A percentile compares a stretch with the other conserved stretches of the same genome.
These are phyloP conservation scores for Calephelis nemesis DNA, from an alignment of 1,140 invertebrate genomes.

Conservation along the genomic window DNA sequence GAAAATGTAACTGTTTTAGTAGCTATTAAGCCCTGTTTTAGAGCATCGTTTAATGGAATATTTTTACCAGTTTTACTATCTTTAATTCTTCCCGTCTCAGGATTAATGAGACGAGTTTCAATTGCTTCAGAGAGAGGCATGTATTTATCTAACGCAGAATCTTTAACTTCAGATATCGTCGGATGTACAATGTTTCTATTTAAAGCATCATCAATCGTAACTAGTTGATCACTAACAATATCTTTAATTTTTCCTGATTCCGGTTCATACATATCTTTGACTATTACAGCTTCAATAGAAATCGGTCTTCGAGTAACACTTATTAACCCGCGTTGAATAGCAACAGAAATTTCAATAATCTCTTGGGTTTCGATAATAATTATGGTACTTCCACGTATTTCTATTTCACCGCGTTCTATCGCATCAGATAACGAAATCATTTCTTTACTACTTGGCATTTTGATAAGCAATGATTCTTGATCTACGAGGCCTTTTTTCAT, in stretches of 20 bases:
- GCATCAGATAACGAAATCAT: slow-evolving; percentile 86
- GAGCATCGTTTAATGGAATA: slow-evolving; percentile 85
- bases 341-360: slow-evolving; percentile 84
- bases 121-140: slow-evolving; percentile 85
- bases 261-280: slow-evolving; percentile 85
- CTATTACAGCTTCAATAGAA: slow-evolving; percentile 87
- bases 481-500: slow-evolving; percentile 87
- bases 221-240: slow-evolving; percentile 83
- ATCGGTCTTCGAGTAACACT: slow-evolving; percentile 85
- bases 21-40: slow-evolving; percentile 84
- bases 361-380: slow-evolving; percentile 84
- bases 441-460: slow-evolving; percentile 85
- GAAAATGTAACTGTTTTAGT: slow-evolving; percentile 86
- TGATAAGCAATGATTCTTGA: slow-evolving; percentile 85
- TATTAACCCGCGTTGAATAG: slow-evolving; percentile 86
- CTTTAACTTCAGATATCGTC: slow-evolving; percentile 90
- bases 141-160: slow-evolving; percentile 85
- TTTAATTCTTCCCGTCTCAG: slow-evolving; percentile 83
- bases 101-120: slow-evolving; percentile 83
- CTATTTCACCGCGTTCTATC: slow-evolving; percentile 87
- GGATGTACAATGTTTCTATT: slow-evolving; percentile 89
- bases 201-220: slow-evolving; percentile 88
- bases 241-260: slow-evolving; percentile 87
- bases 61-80: slow-evolving; percentile 84
- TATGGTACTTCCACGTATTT: slow-evolving; percentile 86